Evolutionary conservation across 2,113 vertebrate species (phyloP).

Genomic region (Sander lucioperca): DNA sequence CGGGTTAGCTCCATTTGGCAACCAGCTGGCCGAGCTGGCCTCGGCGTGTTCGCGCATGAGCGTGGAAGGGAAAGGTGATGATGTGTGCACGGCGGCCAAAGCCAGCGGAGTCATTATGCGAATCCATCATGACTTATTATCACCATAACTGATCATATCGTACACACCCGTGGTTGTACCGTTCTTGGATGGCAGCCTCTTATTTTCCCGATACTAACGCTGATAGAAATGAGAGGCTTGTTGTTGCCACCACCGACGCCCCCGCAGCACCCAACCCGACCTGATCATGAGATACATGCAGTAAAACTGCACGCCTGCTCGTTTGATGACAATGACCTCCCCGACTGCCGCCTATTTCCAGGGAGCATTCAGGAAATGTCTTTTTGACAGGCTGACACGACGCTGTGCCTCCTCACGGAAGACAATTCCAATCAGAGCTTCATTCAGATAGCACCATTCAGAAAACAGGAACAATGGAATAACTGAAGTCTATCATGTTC

Average conservation of each 20-base stretch:
- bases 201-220: constrained; percentile 49
- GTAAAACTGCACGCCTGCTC: constrained; percentile 55
- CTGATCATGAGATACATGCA: constrained; percentile 55
- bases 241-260: constrained; percentile 33
- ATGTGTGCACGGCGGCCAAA: constrained; percentile 38
- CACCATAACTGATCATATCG: constrained; percentile 56
- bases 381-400: constrained; percentile 64
- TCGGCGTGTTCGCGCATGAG: constrained; percentile 59
- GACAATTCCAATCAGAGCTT: constrained; percentile 76
- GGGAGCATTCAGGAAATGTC: constrained; percentile 57
- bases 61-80: constrained; percentile 60
- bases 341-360: constrained; percentile 45
- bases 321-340: constrained; percentile 65
- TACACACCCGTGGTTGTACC: constrained; percentile 8
- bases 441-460: constrained; percentile 74
- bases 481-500: constrained; percentile 78
- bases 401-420: constrained; percentile 40
- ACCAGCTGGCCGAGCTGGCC: constrained; percentile 63
- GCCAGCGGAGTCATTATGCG: constrained; percentile 63
- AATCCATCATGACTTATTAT: constrained; percentile 72
- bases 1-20: constrained; percentile 71
- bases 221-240: constrained; percentile 64
- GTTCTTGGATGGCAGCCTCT: constrained; percentile 66
- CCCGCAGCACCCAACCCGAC: constrained; percentile 19
- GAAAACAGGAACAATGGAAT: constrained; percentile 71